A percentile compares a stretch with the other conserved stretches of the same genome.
phyloP scores from a whole-genome alignment of 1,140 invertebrate genomes.

The Ceratina australensis region DNA sequence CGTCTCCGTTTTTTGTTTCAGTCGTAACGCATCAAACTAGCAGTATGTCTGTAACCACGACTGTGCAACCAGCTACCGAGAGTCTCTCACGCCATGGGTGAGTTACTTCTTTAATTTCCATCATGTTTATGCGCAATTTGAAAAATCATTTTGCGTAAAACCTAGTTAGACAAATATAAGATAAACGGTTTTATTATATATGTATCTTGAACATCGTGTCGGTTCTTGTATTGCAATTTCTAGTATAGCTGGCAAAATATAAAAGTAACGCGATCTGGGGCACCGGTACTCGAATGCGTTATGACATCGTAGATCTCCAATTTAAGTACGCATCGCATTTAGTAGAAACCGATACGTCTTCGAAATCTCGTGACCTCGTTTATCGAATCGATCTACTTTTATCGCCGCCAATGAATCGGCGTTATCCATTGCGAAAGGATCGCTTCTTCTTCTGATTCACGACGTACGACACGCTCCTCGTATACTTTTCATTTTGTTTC shows the following conservation, averaged over 20 bases:
- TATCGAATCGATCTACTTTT: slow-evolving; percentile 4
- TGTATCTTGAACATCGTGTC: no score
- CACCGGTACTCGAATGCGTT: not conserved
- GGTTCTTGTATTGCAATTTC: no score
- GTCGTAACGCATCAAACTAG: slow-evolving; percentile 58
- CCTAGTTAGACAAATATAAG: no score
- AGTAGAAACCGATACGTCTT: not conserved
- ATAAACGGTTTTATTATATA: no score
- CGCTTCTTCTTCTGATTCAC: not conserved
- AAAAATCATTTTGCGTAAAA: not conserved
- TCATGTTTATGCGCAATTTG: not conserved
- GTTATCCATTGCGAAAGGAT: not conserved
- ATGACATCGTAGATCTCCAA: not conserved
- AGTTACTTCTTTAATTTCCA: slow-evolving; percentile 36
- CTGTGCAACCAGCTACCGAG: slow-evolving; percentile 68
- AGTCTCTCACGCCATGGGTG: slow-evolving; percentile 74
- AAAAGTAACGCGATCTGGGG: not conserved
- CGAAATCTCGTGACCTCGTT: not conserved
- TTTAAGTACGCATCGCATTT: not conserved
- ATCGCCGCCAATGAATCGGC: not conserved
- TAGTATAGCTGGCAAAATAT: no score
- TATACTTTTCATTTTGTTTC: no score
- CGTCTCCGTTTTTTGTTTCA: slow-evolving; percentile 63
- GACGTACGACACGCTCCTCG: no score
- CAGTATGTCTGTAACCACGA: slow-evolving; percentile 71